Evolutionary conservation across 2,113 vertebrate genomes (phyloP).

Genomic region (Rhabdornis inornatus): DNA sequence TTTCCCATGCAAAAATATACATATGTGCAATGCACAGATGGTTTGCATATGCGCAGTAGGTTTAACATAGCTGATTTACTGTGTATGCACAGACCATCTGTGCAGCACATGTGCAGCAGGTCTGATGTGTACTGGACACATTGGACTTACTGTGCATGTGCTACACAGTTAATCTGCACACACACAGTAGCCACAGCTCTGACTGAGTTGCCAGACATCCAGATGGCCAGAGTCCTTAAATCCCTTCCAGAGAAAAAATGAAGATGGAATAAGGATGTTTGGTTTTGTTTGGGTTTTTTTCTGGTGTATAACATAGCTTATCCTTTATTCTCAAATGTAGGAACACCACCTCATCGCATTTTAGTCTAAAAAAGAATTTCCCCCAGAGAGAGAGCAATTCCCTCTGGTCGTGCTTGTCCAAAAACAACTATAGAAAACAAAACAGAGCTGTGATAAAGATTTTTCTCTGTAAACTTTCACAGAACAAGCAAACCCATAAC

Average conservation of each 20-base stretch:
- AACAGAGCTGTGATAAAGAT: background rate
- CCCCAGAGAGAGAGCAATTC: background rate
- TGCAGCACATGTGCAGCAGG: conserved; percentile 69
- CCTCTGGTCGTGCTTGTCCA: background rate
- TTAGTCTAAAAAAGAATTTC: background rate
- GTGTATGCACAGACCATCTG: conserved; percentile 59
- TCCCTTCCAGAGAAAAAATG: conserved; percentile 45
- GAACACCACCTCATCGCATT: background rate
- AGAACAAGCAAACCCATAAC: background rate
- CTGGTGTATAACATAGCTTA: background rate
- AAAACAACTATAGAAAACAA: background rate
- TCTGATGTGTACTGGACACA: conserved; percentile 67
- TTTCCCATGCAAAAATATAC: conserved; percentile 50
- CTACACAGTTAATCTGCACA: conserved; percentile 67
- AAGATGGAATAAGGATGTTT: conserved; percentile 30
- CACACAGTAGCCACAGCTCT: conserved; percentile 68
- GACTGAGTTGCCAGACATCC: conserved; percentile 68
- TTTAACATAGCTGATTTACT: conserved; percentile 63
- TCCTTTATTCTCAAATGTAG: background rate
- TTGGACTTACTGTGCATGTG: conserved; percentile 70
- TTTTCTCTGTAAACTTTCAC: background rate
- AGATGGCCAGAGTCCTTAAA: conserved; percentile 67
- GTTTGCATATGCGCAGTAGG: conserved; percentile 65
- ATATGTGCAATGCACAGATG: conserved; percentile 55
- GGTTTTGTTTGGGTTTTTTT: background rate